Percentiles rank a stretch among this genome's conserved stretches.
Conservation (phyloP, 1,140 invertebrate genomes). For the Cydia splendana region DNA sequence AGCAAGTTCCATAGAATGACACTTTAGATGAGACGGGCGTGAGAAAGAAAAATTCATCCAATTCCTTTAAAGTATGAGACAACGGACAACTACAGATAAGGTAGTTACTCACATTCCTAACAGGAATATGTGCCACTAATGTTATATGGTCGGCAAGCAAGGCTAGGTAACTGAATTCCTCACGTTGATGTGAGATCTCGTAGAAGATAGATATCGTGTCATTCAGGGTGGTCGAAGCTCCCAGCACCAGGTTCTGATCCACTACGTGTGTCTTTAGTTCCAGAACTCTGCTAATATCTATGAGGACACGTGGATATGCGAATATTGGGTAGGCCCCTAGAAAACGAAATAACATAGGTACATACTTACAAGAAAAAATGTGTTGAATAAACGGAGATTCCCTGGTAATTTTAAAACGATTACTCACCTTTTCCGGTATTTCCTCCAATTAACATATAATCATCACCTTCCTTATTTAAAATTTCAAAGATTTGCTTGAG, state of each 20-base stretch:
- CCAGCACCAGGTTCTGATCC: conserved; percentile 76
- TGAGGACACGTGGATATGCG: conserved; percentile 72
- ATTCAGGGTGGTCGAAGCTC: conserved; percentile 82
- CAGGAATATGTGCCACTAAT: conserved; percentile 83
- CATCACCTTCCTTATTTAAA: conserved; percentile 39
- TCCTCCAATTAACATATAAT: conserved; percentile 16
- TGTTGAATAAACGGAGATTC: neutral
- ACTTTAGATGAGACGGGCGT: too few species aligned
- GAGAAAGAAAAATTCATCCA: too few species aligned
- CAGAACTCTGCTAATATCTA: conserved; percentile 84
- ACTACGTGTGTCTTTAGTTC: conserved; percentile 81
- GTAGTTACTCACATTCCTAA: conserved; percentile 68
- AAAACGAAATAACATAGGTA: neutral
- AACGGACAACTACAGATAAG: too few species aligned
- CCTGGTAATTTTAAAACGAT: neutral
- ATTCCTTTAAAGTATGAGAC: too few species aligned
- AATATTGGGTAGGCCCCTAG: conserved; percentile 30
- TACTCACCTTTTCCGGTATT: conserved; percentile 43
- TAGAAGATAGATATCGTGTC: conserved; percentile 81
- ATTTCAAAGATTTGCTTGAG: conserved; percentile 53
- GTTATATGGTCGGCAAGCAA: conserved; percentile 78
- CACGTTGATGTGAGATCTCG: conserved; percentile 69
- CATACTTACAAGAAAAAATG: neutral
- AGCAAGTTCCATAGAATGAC: too few species aligned
- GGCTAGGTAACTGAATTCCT: conserved; percentile 64